These are phyloP conservation scores for Pollenia angustigena DNA, from an alignment of 2,888 invertebrate genomes.

Conservation along the genomic window DNA sequence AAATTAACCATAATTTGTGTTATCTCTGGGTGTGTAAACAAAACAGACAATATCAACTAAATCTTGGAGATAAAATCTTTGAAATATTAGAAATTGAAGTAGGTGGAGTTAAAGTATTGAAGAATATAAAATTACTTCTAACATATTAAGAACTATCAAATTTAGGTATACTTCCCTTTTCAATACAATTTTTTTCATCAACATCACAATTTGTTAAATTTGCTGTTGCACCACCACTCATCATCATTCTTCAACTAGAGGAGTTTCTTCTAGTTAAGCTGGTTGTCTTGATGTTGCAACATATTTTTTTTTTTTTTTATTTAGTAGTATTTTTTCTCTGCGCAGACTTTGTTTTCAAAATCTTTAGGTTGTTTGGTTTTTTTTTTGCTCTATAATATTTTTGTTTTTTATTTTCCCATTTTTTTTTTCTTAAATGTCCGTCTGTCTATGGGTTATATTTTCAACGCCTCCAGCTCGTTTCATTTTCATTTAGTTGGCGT, in stretches of 20 bases:
- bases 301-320: constrained; percentile 20
- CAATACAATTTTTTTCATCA: neutral
- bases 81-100: no score
- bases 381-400: constrained; percentile 14
- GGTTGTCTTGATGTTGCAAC: constrained; percentile 64
- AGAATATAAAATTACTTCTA: no score
- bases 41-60: no score
- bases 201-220: constrained; percentile 55
- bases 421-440: constrained; percentile 40
- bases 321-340: constrained; percentile 3
- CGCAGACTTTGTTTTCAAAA: constrained; percentile 23
- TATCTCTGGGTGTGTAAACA: no score
- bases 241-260: constrained; percentile 53
- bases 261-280: constrained; percentile 59
- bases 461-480: constrained; percentile 71
- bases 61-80: no score
- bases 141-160: no score
- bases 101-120: no score
- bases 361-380: constrained; percentile 54
- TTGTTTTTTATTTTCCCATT: neutral
- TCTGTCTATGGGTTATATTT: constrained; percentile 62
- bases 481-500: constrained; percentile 70
- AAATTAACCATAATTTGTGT: no score
- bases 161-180: constrained; percentile 21
- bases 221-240: constrained; percentile 54